Base-by-base conservation (phyloP, 2,113 vertebrate genomes). In the Pterophyllum scalare region DNA sequence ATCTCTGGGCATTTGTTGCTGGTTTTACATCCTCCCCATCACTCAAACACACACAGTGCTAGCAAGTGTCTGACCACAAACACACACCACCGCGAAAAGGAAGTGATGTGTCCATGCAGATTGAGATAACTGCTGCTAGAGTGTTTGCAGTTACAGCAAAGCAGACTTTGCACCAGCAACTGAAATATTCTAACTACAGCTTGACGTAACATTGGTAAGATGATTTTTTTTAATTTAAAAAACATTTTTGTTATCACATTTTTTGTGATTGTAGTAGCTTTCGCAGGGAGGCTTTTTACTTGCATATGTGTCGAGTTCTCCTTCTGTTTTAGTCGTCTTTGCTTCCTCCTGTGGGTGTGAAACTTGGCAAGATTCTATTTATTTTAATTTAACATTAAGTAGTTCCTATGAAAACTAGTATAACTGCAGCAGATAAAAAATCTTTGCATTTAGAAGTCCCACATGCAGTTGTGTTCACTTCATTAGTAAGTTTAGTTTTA, bases 31-130 rank as follows among this genome's bases (percentile, higher is more conserved):
- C 46, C 8, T 38, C 65, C 5, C 2, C 10, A 11, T 79, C 38
- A 59, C 43, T 59, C 61, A 83, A 28, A 76, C 67, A 58, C 75
- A 84, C 22, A 67, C 10, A 57, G 22, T 6, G 40, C 11, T 72
- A 14, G 82, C 57, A 76, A 83, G 31, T 67, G 35, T 38, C 35
- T 38, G 38, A 56, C 64, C 24, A 76, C 61, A 78, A 35, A 40
- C 61, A 60, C 61, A 60, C 81, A 76, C 19, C 54, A 35, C 62
- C 60, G 43, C 65, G 79, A 86, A 74, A 80, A 92, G 94, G 94
- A 95, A 94, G 87, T 92, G 88, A 91, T 93, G 90, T 93, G 87
- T 85, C 87, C 78, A 38, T 70, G 43, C 72, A 38, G 31, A 20
- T 54, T 3, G 26, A 77, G 90, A 93, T 92, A 93, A 84, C 24